Conservation (phyloP, 1,140 invertebrate species). For the Bombus vancouverensis region DNA sequence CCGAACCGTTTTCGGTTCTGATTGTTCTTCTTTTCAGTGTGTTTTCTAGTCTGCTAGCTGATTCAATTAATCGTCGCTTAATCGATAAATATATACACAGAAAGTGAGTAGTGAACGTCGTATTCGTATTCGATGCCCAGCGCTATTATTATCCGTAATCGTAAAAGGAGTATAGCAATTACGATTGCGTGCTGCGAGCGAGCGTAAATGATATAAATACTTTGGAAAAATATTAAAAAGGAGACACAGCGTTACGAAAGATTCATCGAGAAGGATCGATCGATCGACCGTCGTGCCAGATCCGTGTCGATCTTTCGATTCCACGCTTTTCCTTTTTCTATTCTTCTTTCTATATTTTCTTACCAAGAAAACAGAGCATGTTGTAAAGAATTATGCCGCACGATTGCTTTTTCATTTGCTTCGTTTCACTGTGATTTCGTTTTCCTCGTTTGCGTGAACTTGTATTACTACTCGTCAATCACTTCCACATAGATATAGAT, state of each 20-base stretch:
- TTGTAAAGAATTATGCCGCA: conserved; percentile 21
- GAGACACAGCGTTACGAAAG: neutral
- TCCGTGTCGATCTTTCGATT: neutral
- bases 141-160: conserved; percentile 29
- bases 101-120: neutral
- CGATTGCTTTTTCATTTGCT: conserved; percentile 23
- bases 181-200: neutral
- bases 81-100: conserved; percentile 11
- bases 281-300: neutral
- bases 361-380: conserved; percentile 6
- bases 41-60: conserved; percentile 37
- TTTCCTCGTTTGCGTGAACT: neutral
- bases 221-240: neutral
- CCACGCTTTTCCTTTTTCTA: neutral
- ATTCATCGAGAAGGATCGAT: neutral
- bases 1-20: neutral
- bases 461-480: neutral
- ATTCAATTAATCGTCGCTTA: conserved; percentile 40
- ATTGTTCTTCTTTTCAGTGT: conserved; percentile 13
- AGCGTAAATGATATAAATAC: neutral
- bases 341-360: neutral
- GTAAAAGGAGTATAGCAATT: conserved; percentile 8
- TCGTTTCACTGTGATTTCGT: conserved; percentile 10
- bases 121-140: conserved; percentile 13
- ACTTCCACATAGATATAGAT: conserved; percentile 11